A percentile compares a stretch with the other conserved stretches of the same genome.
Evolutionary conservation across 2,888 invertebrate genomes (phyloP).

Genomic region (Tricholauxania praeusta): DNA sequence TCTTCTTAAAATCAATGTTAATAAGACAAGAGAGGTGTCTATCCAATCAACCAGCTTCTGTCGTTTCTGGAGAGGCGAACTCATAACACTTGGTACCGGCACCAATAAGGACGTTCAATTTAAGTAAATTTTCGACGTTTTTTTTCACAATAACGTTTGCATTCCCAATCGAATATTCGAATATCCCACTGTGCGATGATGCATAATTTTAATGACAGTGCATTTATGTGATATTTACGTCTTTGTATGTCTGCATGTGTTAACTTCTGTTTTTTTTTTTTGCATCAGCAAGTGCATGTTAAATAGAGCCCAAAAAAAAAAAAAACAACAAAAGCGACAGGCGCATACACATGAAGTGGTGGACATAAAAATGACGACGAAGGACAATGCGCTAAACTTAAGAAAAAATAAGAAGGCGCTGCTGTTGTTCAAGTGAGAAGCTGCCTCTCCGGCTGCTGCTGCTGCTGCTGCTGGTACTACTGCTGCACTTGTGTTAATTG

Average conservation of each 20-base stretch:
- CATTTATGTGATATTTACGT: not conserved
- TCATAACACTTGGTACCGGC: too few species aligned
- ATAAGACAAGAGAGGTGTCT: too few species aligned
- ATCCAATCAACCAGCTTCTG: too few species aligned
- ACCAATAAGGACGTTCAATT: too few species aligned
- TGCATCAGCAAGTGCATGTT: constrained; percentile 30
- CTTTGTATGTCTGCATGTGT: constrained; percentile 40
- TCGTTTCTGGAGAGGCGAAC: too few species aligned
- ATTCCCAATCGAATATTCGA: not conserved
- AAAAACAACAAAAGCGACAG: constrained; percentile 11
- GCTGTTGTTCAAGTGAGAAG: constrained; percentile 29
- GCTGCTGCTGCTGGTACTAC: not conserved
- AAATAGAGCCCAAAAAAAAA: constrained; percentile 28
- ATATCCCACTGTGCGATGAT: not conserved
- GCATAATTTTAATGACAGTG: constrained; percentile 38
- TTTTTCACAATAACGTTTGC: not conserved
- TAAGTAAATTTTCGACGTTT: too few species aligned
- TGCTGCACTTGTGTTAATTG: constrained; percentile 64
- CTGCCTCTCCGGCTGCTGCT: constrained; percentile 6
- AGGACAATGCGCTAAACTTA: constrained; percentile 5
- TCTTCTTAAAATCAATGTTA: too few species aligned
- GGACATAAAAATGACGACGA: constrained; percentile 14
- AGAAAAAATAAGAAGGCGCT: constrained; percentile 20
- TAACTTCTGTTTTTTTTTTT: constrained; percentile 43
- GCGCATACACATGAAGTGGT: constrained; percentile 40